Percentiles rank a stretch among this genome's conserved stretches.
These are phyloP conservation scores for Endomychus coccineus DNA, from an alignment of 2,888 invertebrate species.

Conservation along the genomic window DNA sequence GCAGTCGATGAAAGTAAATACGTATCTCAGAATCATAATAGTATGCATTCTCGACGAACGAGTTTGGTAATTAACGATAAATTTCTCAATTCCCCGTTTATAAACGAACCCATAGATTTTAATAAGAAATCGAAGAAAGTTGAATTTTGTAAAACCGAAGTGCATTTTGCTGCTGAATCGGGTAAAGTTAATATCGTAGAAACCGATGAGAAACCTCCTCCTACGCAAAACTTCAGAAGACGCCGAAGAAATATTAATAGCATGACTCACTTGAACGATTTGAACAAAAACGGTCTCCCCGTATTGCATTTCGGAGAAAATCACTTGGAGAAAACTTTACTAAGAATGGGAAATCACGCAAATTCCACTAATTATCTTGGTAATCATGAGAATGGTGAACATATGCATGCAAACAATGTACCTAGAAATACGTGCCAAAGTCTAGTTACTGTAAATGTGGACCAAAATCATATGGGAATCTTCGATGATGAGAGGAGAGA, in stretches of 20 bases:
- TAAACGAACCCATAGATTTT: slow-evolving; percentile 13
- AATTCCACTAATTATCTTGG: too few species aligned
- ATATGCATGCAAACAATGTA: slow-evolving; percentile 17
- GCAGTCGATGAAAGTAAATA: slow-evolving; percentile 52
- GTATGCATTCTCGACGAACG: slow-evolving; percentile 32
- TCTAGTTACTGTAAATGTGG: slow-evolving; percentile 31
- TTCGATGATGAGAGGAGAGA: slow-evolving; percentile 28
- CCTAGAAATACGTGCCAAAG: slow-evolving; percentile 13
- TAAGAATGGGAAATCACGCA: slow-evolving; percentile 25
- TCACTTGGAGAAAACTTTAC: slow-evolving; percentile 43
- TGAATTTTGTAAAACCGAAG: slow-evolving; percentile 81
- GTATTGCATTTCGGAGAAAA: slow-evolving; percentile 62
- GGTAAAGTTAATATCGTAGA: slow-evolving; percentile 82
- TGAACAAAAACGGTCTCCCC: slow-evolving; percentile 45
- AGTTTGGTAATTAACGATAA: slow-evolving; percentile 31
- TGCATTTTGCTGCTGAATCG: slow-evolving; percentile 79
- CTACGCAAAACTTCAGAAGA: slow-evolving; percentile 70
- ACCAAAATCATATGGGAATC: slow-evolving; percentile 15
- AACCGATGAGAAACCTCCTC: slow-evolving; percentile 80
- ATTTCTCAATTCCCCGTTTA: slow-evolving; percentile 10
- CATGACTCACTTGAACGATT: slow-evolving; percentile 29
- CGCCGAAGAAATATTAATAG: slow-evolving; percentile 53
- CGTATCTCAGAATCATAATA: slow-evolving; percentile 33
- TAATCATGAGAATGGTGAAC: slow-evolving; percentile 8
- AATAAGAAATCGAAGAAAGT: slow-evolving; percentile 60